These are phyloP conservation scores for Phainopepla nitens DNA, from an alignment of 2,113 vertebrate species.

Conservation along the genomic window DNA sequence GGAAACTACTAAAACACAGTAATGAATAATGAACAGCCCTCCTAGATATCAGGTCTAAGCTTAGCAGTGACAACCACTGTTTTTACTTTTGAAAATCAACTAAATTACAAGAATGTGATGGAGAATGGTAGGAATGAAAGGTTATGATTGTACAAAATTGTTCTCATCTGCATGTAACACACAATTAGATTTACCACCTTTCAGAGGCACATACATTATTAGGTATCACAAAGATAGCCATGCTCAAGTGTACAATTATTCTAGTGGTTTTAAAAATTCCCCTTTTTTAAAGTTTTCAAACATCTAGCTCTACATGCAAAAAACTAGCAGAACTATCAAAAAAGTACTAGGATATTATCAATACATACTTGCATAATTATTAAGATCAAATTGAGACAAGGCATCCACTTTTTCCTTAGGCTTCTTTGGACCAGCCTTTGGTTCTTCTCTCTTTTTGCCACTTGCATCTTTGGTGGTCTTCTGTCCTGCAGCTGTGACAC, in stretches of 20 bases:
- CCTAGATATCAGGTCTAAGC: background rate
- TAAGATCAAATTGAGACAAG: slow-evolving; percentile 97
- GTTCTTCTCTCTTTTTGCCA: slow-evolving; percentile 88
- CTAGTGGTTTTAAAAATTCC: background rate
- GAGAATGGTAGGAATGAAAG: background rate
- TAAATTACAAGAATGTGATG: background rate
- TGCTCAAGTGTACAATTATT: background rate
- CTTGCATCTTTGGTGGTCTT: slow-evolving; percentile 80
- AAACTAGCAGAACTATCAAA: background rate
- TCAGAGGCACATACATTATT: background rate
- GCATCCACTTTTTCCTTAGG: slow-evolving; percentile 95
- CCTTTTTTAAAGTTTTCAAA: background rate
- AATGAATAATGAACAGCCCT: background rate
- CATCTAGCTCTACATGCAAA: background rate
- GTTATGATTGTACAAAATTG: background rate
- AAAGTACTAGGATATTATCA: background rate
- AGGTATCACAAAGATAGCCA: background rate
- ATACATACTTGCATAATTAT: slow-evolving; percentile 97
- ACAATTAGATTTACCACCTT: background rate
- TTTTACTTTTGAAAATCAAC: background rate
- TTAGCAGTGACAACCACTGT: background rate
- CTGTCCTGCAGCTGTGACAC: slow-evolving; percentile 63
- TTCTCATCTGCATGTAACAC: background rate
- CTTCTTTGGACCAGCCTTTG: slow-evolving; percentile 89
- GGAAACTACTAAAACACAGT: background rate